Evolutionary conservation across 1,140 invertebrate genomes (phyloP).

Genomic region (Odontomachus brunneus): DNA sequence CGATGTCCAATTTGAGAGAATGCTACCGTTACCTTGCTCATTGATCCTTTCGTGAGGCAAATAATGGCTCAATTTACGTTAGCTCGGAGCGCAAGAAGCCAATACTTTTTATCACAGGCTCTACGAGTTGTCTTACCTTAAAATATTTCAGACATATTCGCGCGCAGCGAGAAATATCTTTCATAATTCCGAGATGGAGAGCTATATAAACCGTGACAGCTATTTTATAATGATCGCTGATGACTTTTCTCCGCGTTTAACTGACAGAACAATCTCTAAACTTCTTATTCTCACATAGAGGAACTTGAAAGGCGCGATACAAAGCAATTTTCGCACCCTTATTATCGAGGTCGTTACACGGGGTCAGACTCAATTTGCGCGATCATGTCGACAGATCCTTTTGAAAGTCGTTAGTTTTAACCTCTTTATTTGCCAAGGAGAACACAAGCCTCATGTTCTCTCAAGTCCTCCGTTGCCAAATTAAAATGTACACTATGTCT

Average conservation of each 20-base stretch:
- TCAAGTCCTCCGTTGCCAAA: neutral
- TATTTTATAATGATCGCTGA: no score
- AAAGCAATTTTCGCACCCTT: conserved; percentile 37
- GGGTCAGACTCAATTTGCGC: conserved; percentile 36
- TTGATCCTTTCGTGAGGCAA: neutral
- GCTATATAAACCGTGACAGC: no score
- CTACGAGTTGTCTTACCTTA: no score
- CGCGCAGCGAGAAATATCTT: no score
- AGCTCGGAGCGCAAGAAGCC: neutral
- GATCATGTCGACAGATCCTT: conserved; percentile 33
- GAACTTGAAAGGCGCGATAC: conserved; percentile 10
- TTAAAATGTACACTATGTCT: neutral
- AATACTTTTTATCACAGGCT: no score
- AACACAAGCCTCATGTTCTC: neutral
- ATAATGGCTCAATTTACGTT: neutral
- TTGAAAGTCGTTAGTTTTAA: conserved; percentile 42
- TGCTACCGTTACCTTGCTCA: neutral
- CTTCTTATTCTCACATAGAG: neutral
- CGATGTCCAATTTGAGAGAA: conserved; percentile 9
- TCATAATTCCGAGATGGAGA: no score
- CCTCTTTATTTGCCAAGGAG: neutral
- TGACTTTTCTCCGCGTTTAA: neutral
- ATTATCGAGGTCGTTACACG: conserved; percentile 15
- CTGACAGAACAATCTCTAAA: neutral
- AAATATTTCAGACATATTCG: no score